Evolutionary conservation across 1,140 invertebrate species (phyloP), one percentile per base, ranked within the genome.

Genomic region (Mamestra configurata): DNA sequence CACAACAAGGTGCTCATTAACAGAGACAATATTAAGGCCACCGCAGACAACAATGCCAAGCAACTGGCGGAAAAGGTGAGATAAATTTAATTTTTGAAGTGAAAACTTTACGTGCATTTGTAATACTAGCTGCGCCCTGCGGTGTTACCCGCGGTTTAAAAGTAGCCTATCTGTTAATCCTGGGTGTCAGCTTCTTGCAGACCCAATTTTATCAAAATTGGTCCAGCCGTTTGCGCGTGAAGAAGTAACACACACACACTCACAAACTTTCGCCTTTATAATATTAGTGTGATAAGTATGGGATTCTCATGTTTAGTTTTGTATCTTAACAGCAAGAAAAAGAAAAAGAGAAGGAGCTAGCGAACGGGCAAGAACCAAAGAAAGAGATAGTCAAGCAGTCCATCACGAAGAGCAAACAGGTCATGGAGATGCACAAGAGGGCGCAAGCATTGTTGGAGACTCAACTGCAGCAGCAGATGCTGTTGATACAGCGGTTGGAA

Each of bases 391-490:
- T 97, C 79, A 96, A 97, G 73, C 95, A 96, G 55, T 95, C 96
- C 27, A 95, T 97, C 88, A 97, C 97, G 84, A 97, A 97, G 10
- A 86, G 96, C 4, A 97, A 97, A 86, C 94, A 98, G 15, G 97
- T 97, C 15, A 96, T 96, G 59, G 97, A 98, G 89, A 93, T 98
- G 59, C 96, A 97, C 10, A 97, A 97, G 82, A 94, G 97, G 0
- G 98, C 98, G 81, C 97, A 98, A 88, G 97, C 97, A 82, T 88
- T 98, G 20, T 86, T 98, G 4, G 96, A 98, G 70, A 98, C 97
- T 81, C 97, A 98, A 87, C 90, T 98, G 13, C 96, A 96, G 15
- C 97, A 98, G 83, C 97, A 98, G 85, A 97, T 97, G 84, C 91
- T 97, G 66, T 91, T 98, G 5, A 97, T 98, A 53, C 96, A 97